Base-by-base conservation (phyloP, 2,888 invertebrate species). In the Acrobasis repandana region DNA sequence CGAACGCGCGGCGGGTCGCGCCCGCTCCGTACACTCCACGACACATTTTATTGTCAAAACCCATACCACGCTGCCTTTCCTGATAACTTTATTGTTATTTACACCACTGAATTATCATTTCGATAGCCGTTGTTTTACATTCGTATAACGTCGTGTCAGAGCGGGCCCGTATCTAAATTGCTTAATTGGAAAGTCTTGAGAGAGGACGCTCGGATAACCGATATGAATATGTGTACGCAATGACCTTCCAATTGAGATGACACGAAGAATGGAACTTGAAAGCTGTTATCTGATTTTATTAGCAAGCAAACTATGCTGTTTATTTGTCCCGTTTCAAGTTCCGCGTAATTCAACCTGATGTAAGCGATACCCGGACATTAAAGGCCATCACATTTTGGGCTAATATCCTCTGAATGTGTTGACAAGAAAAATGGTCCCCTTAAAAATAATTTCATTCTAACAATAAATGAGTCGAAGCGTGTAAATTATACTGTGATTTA, bases 41-140 rank as follows among this genome's bases (percentile, higher is more conserved):
- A 77, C 75, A 82, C 85, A 82, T 90, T 90, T 91, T 90, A 90
- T 88, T 90, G 90, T 89, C 88, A 89, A 89, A 90, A 88, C 87
- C 87, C 87, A 90, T 88, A 88, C 80, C 70, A 77, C 74, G 79
- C 80, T 83, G 82, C 82, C 80, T 84, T 80, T 74, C 75, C 85
- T 80, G 91, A 92, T 92, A 90, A 90, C 85, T 86, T 90, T 90
- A 90, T 91, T 90, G 90, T 91, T 91, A 91, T 92, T 91, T 90
- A 90, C 90, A 88, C 87, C 87, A 82, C 82, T 77, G 85, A 85
- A 88, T 88, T 89, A 89, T 89, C 88, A 87, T 83, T 79, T 76
- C 82, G 88, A 90, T 90, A 87, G 84, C 81, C 77, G 82, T 88
- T 91, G 91, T 90, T 87, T 90, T 90, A 91, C 90, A 90, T 89